Base-by-base conservation (phyloP, 2,888 invertebrate species). In the Dasysyrphus tricinctus region DNA sequence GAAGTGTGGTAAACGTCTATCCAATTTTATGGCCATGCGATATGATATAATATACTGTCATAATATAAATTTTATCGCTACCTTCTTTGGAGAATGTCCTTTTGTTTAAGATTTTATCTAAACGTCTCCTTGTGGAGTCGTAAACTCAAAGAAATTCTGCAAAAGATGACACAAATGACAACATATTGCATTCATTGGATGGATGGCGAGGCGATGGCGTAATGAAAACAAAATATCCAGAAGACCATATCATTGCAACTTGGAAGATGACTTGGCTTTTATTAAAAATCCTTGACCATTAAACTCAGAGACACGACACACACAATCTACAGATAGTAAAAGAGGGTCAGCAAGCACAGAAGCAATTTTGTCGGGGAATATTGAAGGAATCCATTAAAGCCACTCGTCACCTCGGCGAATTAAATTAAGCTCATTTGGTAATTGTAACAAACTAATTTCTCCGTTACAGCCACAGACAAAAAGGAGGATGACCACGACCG, bases 361-460 rank as follows among this genome's bases (percentile, higher is more conserved):
- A 73, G 69, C 42, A 67, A 76, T 73, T 65, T 76, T 24, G 24
- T 1, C 51, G 72, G 44, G 42, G 37, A 61, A 61, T 39, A 61
- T 61, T 24, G 39, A 42, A 24, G 67, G 57, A 65, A 70, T 19
- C 74, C 82, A 79, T 86, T 86, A 86, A 82, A 79, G 47, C 75
- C 86, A 86, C 78, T 86, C 82, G 82, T 79, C 86, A 79, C 86
- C 74, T 75, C 49, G 75, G 65, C 61, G 70, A 86, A 75, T 81
- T 75, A 72, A 86, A 81, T 79, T 82, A 86, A 86, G 81, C 81
- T 81, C 79, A 82, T 86, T 82, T 74, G 81, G 82, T 79, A 81
- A 82, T 86, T 86, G 86, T 75, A 61, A 79, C 75, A 86, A 86
- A 86, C 82, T 86, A 70, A 82, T 82, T 86, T 86, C 74, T 63